Base-by-base conservation (phyloP, 2,113 vertebrate species). In the Erythrolamprus reginae region DNA sequence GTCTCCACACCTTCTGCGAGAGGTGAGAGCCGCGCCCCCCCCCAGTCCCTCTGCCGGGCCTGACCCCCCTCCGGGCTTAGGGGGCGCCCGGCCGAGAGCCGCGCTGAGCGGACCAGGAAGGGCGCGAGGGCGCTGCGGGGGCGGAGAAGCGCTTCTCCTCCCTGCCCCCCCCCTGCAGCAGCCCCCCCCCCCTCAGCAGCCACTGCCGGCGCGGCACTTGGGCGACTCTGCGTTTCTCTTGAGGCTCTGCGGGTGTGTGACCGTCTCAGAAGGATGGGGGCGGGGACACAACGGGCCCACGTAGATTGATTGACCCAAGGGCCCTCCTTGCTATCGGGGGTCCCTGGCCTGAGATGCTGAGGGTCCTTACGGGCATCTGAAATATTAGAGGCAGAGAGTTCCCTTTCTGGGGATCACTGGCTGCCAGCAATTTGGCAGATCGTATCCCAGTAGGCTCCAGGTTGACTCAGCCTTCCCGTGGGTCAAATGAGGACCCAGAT, bases 1-100 rank as follows among this genome's bases (percentile, higher is more conserved):
- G 98, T 93, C 97, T 99, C 92, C 99, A 99, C 95, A 99, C 98
- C 95, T 99, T 99, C 97, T 99, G 98, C 48, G 98, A 99, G 96
- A 98, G 98, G 98, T 99, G 97, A 97, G 97, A 28, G 51, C 15
- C 2, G 1, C 84, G 38, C 0, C 42, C 45, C 19, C 12, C 8
- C 23, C n/a, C n/a, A n/a, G n/a, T n/a, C n/a, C 84, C 4, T 52
- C 33, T 42, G 17, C 10, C 1, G 2, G 0, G 50, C 50, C 50
- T 21, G 4, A n/a, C 51, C 19, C 28, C 12, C 10, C 61, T n/a
- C 28, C 61, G 4, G 58, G 26, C 28, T 61, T 28, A 28, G 28
- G 1, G 28, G 33, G 70, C 15, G 70, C 1, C 33, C 17, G 6
- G 33, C 33, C 70, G 21, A 21, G n/a, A 8, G 33, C 15, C 33